Conservation (phyloP, 2,888 invertebrate genomes). For the Cryptophagus acutangulus region DNA sequence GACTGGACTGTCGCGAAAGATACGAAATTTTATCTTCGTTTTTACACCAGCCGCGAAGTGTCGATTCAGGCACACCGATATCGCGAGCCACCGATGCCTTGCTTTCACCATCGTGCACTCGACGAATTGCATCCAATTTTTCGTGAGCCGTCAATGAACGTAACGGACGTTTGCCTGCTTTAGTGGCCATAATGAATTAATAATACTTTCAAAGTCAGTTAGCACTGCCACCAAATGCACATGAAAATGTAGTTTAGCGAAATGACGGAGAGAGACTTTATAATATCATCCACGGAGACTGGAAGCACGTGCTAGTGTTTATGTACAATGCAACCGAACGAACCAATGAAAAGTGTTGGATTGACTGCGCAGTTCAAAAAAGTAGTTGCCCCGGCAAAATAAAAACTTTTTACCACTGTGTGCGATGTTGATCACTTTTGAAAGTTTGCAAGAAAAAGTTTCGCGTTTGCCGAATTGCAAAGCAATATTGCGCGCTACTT, state of each 20-base stretch:
- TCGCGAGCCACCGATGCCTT: slow-evolving; percentile 82
- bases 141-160: slow-evolving; percentile 68
- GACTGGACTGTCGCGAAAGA: slow-evolving; percentile 66
- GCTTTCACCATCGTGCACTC: slow-evolving; percentile 79
- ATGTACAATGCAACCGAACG: slow-evolving; percentile 20
- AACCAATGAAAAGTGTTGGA: slow-evolving; percentile 35
- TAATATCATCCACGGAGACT: slow-evolving; percentile 10
- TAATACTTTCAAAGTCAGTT: slow-evolving; percentile 10
- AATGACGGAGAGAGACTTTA: slow-evolving; percentile 3
- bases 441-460: slow-evolving; percentile 2
- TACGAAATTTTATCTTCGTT: slow-evolving; percentile 72
- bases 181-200: slow-evolving; percentile 54
- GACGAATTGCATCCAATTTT: slow-evolving; percentile 75
- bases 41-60: slow-evolving; percentile 83
- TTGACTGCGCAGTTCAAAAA: slow-evolving; percentile 42
- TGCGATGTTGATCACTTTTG: too few relatives aligned
- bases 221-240: neutral
- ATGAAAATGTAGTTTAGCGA: neutral
- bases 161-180: slow-evolving; percentile 71
- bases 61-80: slow-evolving; percentile 82
- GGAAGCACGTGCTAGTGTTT: slow-evolving; percentile 35
- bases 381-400: slow-evolving; percentile 3
- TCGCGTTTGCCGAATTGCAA: neutral
- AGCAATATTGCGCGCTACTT: too few relatives aligned
- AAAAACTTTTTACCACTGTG: slow-evolving; percentile 5